Percentiles rank a stretch among this genome's conserved stretches.
These are phyloP conservation scores for Varanus komodoensis DNA, from an alignment of 2,113 vertebrate species.

Conservation along the genomic window DNA sequence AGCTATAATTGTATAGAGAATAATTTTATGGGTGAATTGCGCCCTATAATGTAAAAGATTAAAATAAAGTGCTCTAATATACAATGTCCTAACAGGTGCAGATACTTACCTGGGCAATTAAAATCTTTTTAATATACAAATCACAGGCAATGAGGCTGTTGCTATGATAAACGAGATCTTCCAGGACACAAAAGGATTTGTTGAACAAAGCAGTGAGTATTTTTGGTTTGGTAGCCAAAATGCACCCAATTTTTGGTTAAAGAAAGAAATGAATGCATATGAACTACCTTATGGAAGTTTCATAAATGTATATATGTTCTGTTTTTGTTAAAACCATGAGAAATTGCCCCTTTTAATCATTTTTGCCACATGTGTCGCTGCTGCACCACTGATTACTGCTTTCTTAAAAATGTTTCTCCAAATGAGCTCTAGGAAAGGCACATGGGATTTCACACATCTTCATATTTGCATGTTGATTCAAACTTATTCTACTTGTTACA, in stretches of 20 bases:
- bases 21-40: conserved; percentile 85
- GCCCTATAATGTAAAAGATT: conserved; percentile 83
- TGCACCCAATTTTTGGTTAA: conserved; percentile 74
- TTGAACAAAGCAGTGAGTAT: conserved; percentile 61
- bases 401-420: not conserved
- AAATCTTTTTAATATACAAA: conserved; percentile 86
- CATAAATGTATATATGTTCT: not conserved
- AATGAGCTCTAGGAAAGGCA: not conserved
- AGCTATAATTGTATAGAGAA: conserved; percentile 81
- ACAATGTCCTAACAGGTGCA: conserved; percentile 85
- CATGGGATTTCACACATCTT: not conserved
- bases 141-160: conserved; percentile 79
- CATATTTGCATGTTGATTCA: too few species aligned
- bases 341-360: not conserved
- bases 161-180: conserved; percentile 78
- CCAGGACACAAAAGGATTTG: conserved; percentile 76
- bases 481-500: too few species aligned
- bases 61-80: conserved; percentile 83
- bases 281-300: not conserved
- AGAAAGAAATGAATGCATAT: conserved; percentile 50
- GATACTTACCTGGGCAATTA: conserved; percentile 87
- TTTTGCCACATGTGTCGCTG: not conserved
- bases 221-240: conserved; percentile 72
- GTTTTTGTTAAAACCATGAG: not conserved
- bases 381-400: not conserved